These are phyloP conservation scores for Malthinus flaveolus DNA, from an alignment of 2,888 invertebrate genomes.

Conservation along the genomic window DNA sequence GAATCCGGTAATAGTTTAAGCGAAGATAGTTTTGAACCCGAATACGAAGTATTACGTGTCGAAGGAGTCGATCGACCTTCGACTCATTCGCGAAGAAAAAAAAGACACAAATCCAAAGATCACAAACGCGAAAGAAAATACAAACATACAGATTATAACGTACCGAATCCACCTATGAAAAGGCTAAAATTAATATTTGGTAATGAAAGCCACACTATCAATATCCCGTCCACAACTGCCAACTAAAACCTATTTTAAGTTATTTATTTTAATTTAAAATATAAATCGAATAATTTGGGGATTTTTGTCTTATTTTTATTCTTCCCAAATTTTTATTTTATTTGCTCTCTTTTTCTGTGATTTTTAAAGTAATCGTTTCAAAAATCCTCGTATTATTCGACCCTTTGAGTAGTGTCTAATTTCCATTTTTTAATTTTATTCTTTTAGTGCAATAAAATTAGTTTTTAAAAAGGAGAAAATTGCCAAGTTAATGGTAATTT, in stretches of 20 bases:
- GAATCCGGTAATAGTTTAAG: slow-evolving; percentile 75
- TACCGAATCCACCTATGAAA: slow-evolving; percentile 76
- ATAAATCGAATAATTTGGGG: background rate
- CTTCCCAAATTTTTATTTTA: slow-evolving; percentile 2
- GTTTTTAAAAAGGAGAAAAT: no score
- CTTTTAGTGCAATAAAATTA: no score
- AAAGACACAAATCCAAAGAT: slow-evolving; percentile 64
- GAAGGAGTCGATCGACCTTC: slow-evolving; percentile 73
- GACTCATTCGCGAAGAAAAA: slow-evolving; percentile 63
- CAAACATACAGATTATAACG: slow-evolving; percentile 54
- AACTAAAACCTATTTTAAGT: slow-evolving; percentile 45
- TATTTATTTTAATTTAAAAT: slow-evolving; percentile 19
- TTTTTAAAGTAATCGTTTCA: no score
- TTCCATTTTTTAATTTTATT: no score
- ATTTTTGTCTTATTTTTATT: slow-evolving; percentile 2
- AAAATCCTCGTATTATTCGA: background rate
- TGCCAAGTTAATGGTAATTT: no score
- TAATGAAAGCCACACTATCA: slow-evolving; percentile 86
- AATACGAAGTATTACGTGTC: slow-evolving; percentile 82
- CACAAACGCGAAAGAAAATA: slow-evolving; percentile 48
- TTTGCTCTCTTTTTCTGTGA: slow-evolving; percentile 2
- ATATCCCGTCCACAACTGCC: slow-evolving; percentile 77
- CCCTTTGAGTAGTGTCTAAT: background rate
- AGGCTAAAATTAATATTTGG: slow-evolving; percentile 85
- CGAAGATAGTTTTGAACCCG: slow-evolving; percentile 69